Evolutionary conservation across 2,113 vertebrate genomes (phyloP).

Genomic region (Centrocercus urophasianus): DNA sequence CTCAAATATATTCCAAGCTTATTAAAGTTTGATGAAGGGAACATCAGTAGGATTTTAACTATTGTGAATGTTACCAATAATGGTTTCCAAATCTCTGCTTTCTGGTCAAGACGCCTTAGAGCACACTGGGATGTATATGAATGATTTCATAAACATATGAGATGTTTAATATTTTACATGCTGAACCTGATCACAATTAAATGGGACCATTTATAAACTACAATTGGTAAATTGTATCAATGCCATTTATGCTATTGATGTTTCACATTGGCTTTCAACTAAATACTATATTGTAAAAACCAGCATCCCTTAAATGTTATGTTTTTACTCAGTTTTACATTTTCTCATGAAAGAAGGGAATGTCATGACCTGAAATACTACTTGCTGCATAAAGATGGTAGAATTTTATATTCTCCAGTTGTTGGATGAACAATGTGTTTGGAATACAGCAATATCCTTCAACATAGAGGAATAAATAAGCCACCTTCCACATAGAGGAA

Average conservation of each 20-base stretch:
- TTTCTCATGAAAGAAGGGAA: neutral
- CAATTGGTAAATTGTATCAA: neutral
- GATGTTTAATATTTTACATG: neutral
- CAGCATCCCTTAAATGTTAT: neutral
- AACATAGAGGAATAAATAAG: neutral
- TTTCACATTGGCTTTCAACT: neutral
- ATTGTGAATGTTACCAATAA: neutral
- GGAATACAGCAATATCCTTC: neutral
- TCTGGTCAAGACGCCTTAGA: neutral
- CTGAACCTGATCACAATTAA: neutral
- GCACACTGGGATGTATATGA: neutral
- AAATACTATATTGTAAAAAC: neutral
- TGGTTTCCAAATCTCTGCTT: neutral
- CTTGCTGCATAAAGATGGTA: neutral
- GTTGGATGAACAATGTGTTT: neutral
- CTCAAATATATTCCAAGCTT: constrained; percentile 24
- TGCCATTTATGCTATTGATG: neutral
- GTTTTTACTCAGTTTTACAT: neutral
- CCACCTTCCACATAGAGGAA: neutral
- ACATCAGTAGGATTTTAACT: neutral
- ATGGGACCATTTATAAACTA: neutral
- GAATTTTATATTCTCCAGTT: neutral
- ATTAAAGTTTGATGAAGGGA: constrained; percentile 7
- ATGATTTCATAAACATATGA: neutral
- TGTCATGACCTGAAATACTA: neutral